These are phyloP conservation scores for Aurelia sp. DNA, from an alignment of 30 jellyfish, hydroid and myxozoan species.

Conservation along the genomic window DNA sequence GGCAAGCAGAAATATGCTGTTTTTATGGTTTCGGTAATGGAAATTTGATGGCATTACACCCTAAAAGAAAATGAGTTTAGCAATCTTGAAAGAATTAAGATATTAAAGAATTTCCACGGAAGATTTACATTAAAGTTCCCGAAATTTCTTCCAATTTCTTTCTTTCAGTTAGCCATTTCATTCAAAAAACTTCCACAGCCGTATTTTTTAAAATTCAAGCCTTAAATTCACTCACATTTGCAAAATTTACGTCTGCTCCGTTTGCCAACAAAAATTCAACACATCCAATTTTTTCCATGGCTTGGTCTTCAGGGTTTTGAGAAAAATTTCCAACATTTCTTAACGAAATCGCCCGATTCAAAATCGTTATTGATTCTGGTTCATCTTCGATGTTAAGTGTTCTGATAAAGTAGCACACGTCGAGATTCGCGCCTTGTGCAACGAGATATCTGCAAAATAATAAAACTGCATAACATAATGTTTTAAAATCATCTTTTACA, in stretches of 20 bases:
- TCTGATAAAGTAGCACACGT: slow-evolving; percentile 38
- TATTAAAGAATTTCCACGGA: no score
- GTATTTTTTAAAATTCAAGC: no score
- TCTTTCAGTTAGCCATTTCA: no score
- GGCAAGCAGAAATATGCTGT: no score
- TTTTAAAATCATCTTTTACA: not conserved
- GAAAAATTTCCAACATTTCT: slow-evolving; percentile 51
- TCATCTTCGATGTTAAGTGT: not conserved
- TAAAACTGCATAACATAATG: no score
- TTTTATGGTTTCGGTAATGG: no score
- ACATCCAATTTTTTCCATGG: slow-evolving; percentile 17
- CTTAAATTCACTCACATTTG: slow-evolving; percentile 25
- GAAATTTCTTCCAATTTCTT: no score
- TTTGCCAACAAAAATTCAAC: slow-evolving; percentile 49
- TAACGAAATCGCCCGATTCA: slow-evolving; percentile 24
- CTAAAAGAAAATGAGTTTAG: no score
- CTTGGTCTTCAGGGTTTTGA: not conserved
- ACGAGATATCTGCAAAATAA: slow-evolving; percentile 15
- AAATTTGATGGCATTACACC: no score
- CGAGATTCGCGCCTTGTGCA: slow-evolving; percentile 20
- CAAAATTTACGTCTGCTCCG: slow-evolving; percentile 59
- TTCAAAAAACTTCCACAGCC: no score
- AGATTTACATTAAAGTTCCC: no score
- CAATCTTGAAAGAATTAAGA: no score
- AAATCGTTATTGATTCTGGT: slow-evolving; percentile 37